phyloP scores from a whole-genome alignment of 2,888 invertebrate genomes.

The Caenorhabditis drosophilae region DNA sequence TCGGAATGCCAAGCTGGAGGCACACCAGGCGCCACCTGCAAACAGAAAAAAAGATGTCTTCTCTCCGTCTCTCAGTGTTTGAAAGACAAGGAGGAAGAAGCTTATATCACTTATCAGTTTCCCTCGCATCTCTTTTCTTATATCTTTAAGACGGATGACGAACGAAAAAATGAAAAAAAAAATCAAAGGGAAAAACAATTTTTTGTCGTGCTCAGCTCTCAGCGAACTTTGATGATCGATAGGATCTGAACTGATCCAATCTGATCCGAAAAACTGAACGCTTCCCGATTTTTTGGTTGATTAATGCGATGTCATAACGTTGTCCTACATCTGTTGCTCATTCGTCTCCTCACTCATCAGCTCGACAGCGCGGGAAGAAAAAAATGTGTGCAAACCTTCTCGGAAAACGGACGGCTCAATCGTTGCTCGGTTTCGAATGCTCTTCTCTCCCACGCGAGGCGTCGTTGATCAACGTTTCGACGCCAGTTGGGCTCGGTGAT shows the following conservation, averaged over 20 bases:
- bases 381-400: constrained; percentile 47
- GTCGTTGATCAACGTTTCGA: constrained; percentile 57
- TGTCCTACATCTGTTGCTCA: too few species aligned
- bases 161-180: not conserved
- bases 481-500: constrained; percentile 65
- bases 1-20: constrained; percentile 61
- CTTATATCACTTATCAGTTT: not conserved
- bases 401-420: constrained; percentile 56
- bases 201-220: not conserved
- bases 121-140: not conserved
- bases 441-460: constrained; percentile 59
- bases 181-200: too few species aligned
- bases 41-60: constrained; percentile 5
- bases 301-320: too few species aligned
- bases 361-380: not conserved
- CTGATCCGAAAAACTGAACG: too few species aligned
- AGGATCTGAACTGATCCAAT: too few species aligned
- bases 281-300: too few species aligned
- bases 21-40: constrained; percentile 43
- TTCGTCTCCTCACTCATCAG: too few species aligned
- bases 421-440: constrained; percentile 58
- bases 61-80: constrained; percentile 12
- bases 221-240: too few species aligned
- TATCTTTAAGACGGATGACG: not conserved
- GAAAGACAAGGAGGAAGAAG: not conserved